Percentiles rank a stretch among this genome's conserved stretches.
Evolutionary conservation across 1,140 invertebrate species (phyloP).

Genomic region (Drosophila sp.): DNA sequence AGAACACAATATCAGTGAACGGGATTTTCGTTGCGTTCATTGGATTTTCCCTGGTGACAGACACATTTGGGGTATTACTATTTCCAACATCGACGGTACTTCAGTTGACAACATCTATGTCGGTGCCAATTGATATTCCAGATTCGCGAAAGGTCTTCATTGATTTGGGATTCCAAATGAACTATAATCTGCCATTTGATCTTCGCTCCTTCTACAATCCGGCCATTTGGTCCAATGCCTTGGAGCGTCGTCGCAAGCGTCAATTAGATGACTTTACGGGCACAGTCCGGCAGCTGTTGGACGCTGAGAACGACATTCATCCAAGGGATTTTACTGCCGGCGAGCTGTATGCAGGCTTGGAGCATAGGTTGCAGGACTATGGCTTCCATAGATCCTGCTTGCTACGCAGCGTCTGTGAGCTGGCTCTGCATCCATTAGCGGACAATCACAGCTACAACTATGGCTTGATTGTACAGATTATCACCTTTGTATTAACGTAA

Average conservation of each 20-base stretch:
- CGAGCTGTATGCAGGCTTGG: constrained; percentile 67
- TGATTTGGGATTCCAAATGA: constrained; percentile 77
- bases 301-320: constrained; percentile 42
- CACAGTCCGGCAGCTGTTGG: background rate
- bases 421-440: constrained; percentile 76
- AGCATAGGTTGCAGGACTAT: constrained; percentile 55
- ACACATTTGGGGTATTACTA: constrained; percentile 30
- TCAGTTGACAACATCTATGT: constrained; percentile 64
- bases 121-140: constrained; percentile 60
- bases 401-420: constrained; percentile 73
- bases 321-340: constrained; percentile 76
- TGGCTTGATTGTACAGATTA: constrained; percentile 58
- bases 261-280: constrained; percentile 22
- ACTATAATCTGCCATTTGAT: constrained; percentile 69
- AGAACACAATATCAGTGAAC: constrained; percentile 35
- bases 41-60: background rate
- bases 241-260: constrained; percentile 50
- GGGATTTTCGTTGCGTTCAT: constrained; percentile 30
- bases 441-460: constrained; percentile 59
- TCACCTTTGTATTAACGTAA: constrained; percentile 81
- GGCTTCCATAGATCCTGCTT: constrained; percentile 76
- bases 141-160: constrained; percentile 60
- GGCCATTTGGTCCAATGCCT: constrained; percentile 63
- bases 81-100: constrained; percentile 48
- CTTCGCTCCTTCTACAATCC: constrained; percentile 66